Conservation (phyloP, 2,797 vertebrate species). For the Choloepus didactylus region DNA sequence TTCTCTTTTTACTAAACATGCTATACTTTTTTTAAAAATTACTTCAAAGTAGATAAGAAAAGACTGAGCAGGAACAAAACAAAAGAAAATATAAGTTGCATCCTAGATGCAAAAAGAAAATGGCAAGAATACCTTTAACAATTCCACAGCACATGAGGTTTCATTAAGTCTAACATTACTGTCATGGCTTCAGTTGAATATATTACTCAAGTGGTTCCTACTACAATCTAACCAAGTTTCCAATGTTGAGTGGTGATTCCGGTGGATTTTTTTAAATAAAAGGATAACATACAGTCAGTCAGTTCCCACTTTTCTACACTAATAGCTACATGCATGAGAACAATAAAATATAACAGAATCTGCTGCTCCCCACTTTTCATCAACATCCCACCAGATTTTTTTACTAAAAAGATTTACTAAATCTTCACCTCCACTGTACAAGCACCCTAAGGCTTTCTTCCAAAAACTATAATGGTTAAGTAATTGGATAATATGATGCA, state of each 20-base stretch:
- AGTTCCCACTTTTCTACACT: neutral
- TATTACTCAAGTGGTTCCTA: neutral
- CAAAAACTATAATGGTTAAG: neutral
- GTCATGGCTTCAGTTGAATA: neutral
- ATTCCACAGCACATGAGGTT: neutral
- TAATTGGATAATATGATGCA: neutral
- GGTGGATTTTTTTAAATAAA: neutral
- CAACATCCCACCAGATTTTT: too few relatives aligned
- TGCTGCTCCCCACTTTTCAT: neutral
- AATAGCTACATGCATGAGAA: neutral
- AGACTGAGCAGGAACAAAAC: neutral
- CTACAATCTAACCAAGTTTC: neutral
- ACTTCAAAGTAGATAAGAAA: slow-evolving; percentile 21
- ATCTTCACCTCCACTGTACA: neutral
- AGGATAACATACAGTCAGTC: neutral
- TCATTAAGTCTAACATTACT: slow-evolving; percentile 45
- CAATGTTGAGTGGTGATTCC: neutral
- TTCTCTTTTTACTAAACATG: neutral
- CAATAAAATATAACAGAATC: neutral
- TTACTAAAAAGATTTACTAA: neutral
- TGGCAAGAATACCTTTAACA: neutral
- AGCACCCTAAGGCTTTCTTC: neutral
- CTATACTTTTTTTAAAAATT: neutral
- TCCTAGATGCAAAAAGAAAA: slow-evolving; percentile 20
- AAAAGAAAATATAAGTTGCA: neutral